phyloP scores from a whole-genome alignment of 2,797 vertebrate genomes.

The Molossus molossus region DNA sequence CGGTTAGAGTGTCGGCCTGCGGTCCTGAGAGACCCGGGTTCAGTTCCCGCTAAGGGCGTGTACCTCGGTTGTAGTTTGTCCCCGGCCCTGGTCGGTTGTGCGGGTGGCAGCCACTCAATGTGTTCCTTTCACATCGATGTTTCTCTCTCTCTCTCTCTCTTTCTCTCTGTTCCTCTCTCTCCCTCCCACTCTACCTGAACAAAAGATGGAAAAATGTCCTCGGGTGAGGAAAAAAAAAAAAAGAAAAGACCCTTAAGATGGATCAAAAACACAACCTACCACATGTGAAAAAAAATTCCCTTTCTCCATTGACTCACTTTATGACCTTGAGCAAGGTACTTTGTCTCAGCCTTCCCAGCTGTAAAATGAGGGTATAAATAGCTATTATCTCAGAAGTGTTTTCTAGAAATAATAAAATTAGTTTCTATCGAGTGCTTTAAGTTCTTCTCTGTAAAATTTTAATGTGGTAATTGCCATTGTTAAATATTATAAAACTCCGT shows the following conservation, averaged over 20 bases:
- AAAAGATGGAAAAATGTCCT: too few relatives aligned
- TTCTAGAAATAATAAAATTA: slow-evolving; percentile 59
- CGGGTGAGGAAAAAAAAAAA: not conserved
- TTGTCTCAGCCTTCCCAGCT: slow-evolving; percentile 40
- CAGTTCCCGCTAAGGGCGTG: too few relatives aligned
- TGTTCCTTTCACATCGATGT: too few relatives aligned
- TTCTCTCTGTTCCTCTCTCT: too few relatives aligned
- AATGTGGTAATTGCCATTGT: not conserved
- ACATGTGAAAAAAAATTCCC: slow-evolving; percentile 12
- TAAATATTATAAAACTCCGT: slow-evolving; percentile 44
- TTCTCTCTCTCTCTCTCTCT: too few relatives aligned
- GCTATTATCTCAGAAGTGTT: slow-evolving; percentile 10
- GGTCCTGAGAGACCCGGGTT: too few relatives aligned
- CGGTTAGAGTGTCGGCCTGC: too few relatives aligned
- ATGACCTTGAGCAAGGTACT: not conserved
- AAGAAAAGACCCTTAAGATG: not conserved
- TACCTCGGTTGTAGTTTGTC: too few relatives aligned
- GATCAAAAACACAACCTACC: slow-evolving; percentile 18
- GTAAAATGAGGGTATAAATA: slow-evolving; percentile 41
- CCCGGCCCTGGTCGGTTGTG: too few relatives aligned
- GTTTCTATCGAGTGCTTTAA: slow-evolving; percentile 53
- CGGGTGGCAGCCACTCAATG: too few relatives aligned
- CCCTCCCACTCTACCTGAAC: too few relatives aligned
- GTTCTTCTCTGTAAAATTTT: slow-evolving; percentile 9
- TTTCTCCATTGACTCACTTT: slow-evolving; percentile 52